Percentiles rank a stretch among this genome's conserved stretches.
Conservation (phyloP, 2,888 invertebrate genomes). For the Rhyacophila evoluta region DNA sequence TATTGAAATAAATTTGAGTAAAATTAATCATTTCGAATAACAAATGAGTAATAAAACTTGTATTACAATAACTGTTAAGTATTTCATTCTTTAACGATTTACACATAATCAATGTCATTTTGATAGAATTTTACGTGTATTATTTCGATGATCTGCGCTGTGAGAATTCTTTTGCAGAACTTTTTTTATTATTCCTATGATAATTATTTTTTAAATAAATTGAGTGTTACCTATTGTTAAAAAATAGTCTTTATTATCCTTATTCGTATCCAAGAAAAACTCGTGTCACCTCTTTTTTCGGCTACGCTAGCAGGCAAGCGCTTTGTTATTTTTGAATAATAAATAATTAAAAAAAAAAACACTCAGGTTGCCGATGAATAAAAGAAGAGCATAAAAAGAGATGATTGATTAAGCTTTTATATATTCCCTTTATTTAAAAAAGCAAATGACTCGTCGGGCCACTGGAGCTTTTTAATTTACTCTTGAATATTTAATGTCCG, state of each 20-base stretch:
- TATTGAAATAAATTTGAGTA: no score
- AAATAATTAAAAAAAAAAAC: slow-evolving; percentile 54
- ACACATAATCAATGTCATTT: no score
- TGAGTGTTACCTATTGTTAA: no score
- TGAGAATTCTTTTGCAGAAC: no score
- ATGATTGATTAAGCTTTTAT: slow-evolving; percentile 55
- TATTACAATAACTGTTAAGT: no score
- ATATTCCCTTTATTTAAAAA: slow-evolving; percentile 53
- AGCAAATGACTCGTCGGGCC: slow-evolving; percentile 47
- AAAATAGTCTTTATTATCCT: neutral
- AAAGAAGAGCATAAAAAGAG: slow-evolving; percentile 45
- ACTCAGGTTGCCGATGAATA: slow-evolving; percentile 51
- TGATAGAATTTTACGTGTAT: no score
- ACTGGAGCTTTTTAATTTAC: slow-evolving; percentile 49
- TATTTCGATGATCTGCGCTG: no score
- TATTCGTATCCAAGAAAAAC: neutral
- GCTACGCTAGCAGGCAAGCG: slow-evolving; percentile 19
- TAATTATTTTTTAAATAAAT: no score
- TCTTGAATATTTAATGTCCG: slow-evolving; percentile 50
- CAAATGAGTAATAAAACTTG: no score
- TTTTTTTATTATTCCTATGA: no score
- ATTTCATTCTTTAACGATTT: no score
- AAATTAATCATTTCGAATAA: no score
- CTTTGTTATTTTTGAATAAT: slow-evolving; percentile 48
- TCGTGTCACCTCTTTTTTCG: slow-evolving; percentile 13